Conservation (phyloP, 2,113 vertebrate species). For the Saccopteryx leptura region DNA sequence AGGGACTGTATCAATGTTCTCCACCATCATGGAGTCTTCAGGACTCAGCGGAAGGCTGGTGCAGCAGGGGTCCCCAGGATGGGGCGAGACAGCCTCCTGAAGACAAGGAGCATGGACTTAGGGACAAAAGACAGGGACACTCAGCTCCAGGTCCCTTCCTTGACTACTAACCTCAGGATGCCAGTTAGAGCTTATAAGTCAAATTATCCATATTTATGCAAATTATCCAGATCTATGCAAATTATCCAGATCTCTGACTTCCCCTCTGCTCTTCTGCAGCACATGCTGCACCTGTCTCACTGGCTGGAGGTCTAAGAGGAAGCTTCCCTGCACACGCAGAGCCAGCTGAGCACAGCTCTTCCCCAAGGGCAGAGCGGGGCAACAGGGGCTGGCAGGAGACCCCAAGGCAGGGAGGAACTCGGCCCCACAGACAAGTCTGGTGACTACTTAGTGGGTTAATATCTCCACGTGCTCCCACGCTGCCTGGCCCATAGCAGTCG, state of each 20-base stretch:
- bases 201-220: background rate
- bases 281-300: background rate
- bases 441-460: rapidly evolving
- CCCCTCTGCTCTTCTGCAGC: background rate
- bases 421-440: background rate
- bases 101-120: background rate
- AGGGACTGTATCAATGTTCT: background rate
- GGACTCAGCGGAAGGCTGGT: background rate
- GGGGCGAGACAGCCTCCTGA: background rate
- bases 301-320: background rate
- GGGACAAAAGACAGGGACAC: background rate
- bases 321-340: background rate
- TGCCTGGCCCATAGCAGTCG: background rate
- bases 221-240: background rate
- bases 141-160: background rate
- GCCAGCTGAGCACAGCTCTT: background rate
- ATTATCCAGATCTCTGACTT: no score
- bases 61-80: background rate
- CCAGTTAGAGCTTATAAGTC: background rate
- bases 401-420: background rate
- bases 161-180: background rate
- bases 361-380: background rate
- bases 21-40: rapidly evolving
- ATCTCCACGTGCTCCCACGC: background rate
- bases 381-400: background rate